Percentiles rank a stretch among this genome's conserved stretches.
Evolutionary conservation across 2,797 vertebrate species (phyloP).

Genomic region (Cyclopterus lumpus): DNA sequence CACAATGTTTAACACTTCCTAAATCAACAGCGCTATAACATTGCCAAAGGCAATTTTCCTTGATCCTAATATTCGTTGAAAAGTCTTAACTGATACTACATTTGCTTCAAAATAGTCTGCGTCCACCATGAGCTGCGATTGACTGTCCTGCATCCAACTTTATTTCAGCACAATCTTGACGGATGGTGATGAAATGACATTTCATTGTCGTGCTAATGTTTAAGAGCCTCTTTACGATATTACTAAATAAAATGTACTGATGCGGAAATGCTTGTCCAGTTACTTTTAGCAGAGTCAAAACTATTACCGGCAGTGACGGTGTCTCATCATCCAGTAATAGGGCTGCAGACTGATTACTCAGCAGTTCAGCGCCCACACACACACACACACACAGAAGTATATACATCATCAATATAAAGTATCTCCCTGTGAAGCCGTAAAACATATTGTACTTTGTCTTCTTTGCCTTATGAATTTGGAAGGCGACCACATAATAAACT

Average conservation of each 20-base stretch:
- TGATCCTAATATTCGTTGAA: background rate
- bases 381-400: constrained; percentile 19
- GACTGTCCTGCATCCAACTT: background rate
- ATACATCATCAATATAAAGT: constrained; percentile 41
- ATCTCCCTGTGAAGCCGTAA: background rate
- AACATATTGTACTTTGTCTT: constrained; percentile 36
- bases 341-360: constrained; percentile 56
- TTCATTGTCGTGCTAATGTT: constrained; percentile 1
- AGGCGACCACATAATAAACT: background rate
- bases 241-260: constrained; percentile 30
- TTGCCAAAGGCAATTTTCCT: background rate
- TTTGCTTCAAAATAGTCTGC: background rate
- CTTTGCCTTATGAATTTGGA: constrained; percentile 45
- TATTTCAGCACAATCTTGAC: background rate
- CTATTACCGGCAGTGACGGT: constrained; percentile 40
- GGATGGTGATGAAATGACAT: background rate
- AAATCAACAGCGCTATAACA: background rate
- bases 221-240: constrained; percentile 19
- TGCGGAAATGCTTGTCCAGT: constrained; percentile 22
- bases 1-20: background rate
- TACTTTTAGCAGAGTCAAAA: constrained; percentile 42
- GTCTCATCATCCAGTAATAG: constrained; percentile 59
- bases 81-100: background rate
- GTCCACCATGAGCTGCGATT: background rate
- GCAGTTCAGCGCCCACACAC: constrained; percentile 45